A percentile compares a stretch with the other conserved stretches of the same genome.
Conservation (phyloP, 2,113 vertebrate species). For the Sminthopsis crassicaudata region DNA sequence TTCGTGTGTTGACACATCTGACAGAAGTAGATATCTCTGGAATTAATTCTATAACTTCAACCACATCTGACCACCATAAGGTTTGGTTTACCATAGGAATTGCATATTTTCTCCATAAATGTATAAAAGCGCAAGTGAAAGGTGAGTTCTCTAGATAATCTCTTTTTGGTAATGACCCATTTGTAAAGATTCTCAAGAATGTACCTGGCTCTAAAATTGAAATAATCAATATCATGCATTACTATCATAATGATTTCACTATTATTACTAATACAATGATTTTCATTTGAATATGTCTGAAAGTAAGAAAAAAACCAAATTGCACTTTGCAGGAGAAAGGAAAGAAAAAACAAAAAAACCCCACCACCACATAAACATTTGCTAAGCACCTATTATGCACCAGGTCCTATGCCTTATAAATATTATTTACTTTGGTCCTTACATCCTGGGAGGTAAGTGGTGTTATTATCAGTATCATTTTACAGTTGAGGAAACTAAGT, state of each 20-base stretch:
- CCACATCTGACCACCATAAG: background rate
- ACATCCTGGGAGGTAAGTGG: background rate
- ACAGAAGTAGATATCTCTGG: background rate
- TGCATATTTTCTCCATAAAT: background rate
- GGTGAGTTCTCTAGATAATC: background rate
- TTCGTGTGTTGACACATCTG: background rate
- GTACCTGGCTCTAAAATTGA: background rate
- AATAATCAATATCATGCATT: background rate
- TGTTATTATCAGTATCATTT: background rate
- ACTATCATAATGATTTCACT: background rate
- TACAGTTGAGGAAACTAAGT: background rate
- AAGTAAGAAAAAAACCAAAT: background rate
- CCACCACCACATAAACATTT: background rate
- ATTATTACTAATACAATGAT: background rate
- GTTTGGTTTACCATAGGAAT: background rate
- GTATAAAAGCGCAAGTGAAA: background rate
- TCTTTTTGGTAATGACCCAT: background rate
- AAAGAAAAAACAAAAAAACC: background rate
- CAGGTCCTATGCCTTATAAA: background rate
- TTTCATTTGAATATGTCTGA: background rate
- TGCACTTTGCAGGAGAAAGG: background rate
- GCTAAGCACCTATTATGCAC: background rate
- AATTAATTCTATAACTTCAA: background rate
- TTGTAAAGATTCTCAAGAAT: background rate
- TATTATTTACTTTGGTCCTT: background rate